Percentiles rank a stretch among this genome's conserved stretches.
Conservation (phyloP, 2,888 invertebrate genomes). For the Dolichopus griseipennis region DNA sequence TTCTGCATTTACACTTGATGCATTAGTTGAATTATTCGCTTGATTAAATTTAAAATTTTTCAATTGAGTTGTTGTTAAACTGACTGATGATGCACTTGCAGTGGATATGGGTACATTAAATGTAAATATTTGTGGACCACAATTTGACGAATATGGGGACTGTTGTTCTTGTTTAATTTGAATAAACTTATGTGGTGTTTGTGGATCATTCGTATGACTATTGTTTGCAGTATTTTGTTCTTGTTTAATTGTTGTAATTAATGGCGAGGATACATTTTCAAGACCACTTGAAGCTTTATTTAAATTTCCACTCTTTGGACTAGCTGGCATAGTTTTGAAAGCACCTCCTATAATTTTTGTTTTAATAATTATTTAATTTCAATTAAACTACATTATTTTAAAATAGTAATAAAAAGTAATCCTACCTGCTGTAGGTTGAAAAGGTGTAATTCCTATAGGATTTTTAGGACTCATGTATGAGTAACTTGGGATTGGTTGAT, state of each 20-base stretch:
- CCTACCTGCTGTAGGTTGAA: slow-evolving; percentile 70
- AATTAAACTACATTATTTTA: neutral
- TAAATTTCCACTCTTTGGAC: slow-evolving; percentile 45
- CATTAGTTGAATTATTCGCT: slow-evolving; percentile 17
- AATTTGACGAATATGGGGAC: slow-evolving; percentile 36
- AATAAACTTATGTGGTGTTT: slow-evolving; percentile 26
- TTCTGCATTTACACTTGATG: slow-evolving; percentile 11
- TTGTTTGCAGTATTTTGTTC: slow-evolving; percentile 16
- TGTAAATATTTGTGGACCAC: slow-evolving; percentile 32
- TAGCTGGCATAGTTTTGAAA: slow-evolving; percentile 72
- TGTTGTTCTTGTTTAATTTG: slow-evolving; percentile 40
- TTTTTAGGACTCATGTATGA: slow-evolving; percentile 64
- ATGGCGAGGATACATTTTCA: slow-evolving; percentile 14
- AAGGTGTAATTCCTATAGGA: slow-evolving; percentile 75
- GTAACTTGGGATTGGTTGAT: slow-evolving; percentile 43
- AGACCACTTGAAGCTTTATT: slow-evolving; percentile 26
- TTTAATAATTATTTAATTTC: slow-evolving; percentile 16
- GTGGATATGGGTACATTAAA: slow-evolving; percentile 38
- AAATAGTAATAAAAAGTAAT: too few relatives aligned
- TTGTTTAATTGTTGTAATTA: slow-evolving; percentile 18
- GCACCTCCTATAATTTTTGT: slow-evolving; percentile 60
- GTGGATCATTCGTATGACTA: slow-evolving; percentile 21
- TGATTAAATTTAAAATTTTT: slow-evolving; percentile 16
- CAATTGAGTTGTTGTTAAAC: slow-evolving; percentile 21
- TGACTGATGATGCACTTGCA: neutral